Evolutionary conservation across 2,113 vertebrate species (phyloP).

Genomic region (Gila orcuttii): DNA sequence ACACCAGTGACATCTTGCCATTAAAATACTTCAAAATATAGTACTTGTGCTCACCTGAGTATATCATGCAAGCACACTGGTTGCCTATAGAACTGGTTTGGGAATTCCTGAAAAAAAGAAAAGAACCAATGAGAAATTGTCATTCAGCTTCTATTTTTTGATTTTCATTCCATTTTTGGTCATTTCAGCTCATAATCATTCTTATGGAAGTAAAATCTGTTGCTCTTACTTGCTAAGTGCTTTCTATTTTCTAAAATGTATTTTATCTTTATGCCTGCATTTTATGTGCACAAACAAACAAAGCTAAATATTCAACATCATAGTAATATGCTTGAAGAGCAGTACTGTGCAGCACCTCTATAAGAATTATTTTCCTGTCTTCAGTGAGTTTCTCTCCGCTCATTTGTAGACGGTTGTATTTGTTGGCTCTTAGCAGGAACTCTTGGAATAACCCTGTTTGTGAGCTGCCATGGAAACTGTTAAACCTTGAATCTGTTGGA

Average conservation of each 20-base stretch:
- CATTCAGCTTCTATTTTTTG: neutral
- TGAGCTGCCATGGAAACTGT: slow-evolving; percentile 75
- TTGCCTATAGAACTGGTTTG: slow-evolving; percentile 94
- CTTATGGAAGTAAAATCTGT: no score
- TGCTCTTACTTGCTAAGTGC: neutral
- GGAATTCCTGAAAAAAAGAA: slow-evolving; percentile 82
- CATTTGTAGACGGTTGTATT: slow-evolving; percentile 91
- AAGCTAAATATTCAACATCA: neutral
- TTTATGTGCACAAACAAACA: neutral
- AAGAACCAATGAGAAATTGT: neutral
- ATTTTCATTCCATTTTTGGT: neutral
- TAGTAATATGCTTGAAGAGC: no score
- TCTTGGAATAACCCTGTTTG: slow-evolving; percentile 87
- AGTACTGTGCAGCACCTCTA: slow-evolving; percentile 82
- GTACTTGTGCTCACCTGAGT: slow-evolving; percentile 81
- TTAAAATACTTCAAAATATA: neutral
- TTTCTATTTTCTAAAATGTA: neutral
- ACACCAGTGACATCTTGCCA: neutral
- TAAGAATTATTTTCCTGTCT: slow-evolving; percentile 85
- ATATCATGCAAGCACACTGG: slow-evolving; percentile 84
- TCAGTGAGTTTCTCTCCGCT: slow-evolving; percentile 75
- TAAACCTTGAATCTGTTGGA: slow-evolving; percentile 76
- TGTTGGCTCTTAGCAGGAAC: slow-evolving; percentile 92
- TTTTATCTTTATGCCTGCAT: neutral
- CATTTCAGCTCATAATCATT: neutral